Conservation (phyloP, 2,113 vertebrate species). For the Glaucomys volans region DNA sequence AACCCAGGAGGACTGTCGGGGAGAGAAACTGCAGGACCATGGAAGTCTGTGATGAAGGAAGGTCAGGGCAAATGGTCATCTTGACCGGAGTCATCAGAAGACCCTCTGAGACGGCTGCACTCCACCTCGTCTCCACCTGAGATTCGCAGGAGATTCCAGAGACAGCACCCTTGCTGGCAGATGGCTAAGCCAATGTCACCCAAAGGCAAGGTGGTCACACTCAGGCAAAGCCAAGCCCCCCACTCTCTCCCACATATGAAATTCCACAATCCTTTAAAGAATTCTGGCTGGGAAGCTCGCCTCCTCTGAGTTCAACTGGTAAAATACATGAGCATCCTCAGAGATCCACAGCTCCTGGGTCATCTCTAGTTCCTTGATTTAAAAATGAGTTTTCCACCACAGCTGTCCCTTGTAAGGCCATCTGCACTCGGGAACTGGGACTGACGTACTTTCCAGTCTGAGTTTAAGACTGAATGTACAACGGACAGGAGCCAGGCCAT, state of each 20-base stretch:
- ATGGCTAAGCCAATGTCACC: neutral
- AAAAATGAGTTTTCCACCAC: neutral
- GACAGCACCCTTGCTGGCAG: neutral
- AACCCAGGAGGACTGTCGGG: rapidly evolving
- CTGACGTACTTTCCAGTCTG: neutral
- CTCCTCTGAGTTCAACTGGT: neutral
- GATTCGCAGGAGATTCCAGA: neutral
- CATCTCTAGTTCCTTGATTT: neutral
- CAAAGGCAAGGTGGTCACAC: neutral
- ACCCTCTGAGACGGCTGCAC: too few species aligned
- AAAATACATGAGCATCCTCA: neutral
- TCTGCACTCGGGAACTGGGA: neutral
- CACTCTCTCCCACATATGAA: neutral
- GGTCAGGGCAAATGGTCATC: rapidly evolving
- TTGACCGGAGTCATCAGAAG: neutral
- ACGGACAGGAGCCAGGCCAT: too few species aligned
- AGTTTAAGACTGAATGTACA: neutral
- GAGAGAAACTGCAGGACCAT: rapidly evolving
- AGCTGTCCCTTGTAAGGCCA: neutral
- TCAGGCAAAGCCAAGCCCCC: neutral
- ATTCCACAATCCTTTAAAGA: neutral
- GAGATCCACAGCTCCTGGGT: neutral
- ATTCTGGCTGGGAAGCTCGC: neutral
- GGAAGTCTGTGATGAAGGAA: neutral
- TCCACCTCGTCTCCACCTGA: neutral